Evolutionary conservation across 1,140 invertebrate genomes (phyloP).

Genomic region (Drosophila bipectinata): DNA sequence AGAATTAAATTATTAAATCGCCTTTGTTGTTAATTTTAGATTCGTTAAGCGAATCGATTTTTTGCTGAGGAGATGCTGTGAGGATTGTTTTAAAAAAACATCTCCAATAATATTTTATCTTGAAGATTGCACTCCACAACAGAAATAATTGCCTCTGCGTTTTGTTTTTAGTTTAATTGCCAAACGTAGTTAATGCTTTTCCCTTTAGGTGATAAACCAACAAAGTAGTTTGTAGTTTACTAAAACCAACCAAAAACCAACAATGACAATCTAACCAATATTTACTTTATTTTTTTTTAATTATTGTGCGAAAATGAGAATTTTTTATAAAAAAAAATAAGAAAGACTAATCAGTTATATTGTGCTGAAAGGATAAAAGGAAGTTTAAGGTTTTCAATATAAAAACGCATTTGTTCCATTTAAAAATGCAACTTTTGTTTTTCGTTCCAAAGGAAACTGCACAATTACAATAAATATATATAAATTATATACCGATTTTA

Average conservation of each 20-base stretch:
- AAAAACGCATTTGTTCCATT: conserved; percentile 77
- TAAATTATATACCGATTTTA: conserved; percentile 6
- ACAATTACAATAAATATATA: conserved; percentile 24
- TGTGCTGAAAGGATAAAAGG: conserved; percentile 2
- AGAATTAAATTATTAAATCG: background rate
- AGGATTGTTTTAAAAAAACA: no score
- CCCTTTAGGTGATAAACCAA: conserved; percentile 18
- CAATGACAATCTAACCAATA: background rate
- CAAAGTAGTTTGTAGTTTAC: conserved; percentile 42
- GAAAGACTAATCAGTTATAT: conserved; percentile 1
- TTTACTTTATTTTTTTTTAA: conserved; percentile 1
- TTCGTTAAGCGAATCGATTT: conserved; percentile 35
- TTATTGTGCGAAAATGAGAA: conserved; percentile 6
- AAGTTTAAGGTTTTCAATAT: conserved; percentile 56
- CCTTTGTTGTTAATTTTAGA: background rate
- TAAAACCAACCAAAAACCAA: conserved; percentile 32
- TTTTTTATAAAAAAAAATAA: conserved; percentile 9
- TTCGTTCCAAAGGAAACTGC: conserved; percentile 42
- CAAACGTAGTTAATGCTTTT: conserved; percentile 55
- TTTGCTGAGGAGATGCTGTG: conserved; percentile 13
- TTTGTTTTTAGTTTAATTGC: conserved; percentile 40
- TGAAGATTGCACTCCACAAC: conserved; percentile 6
- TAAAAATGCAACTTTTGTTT: conserved; percentile 70
- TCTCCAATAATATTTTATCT: background rate
- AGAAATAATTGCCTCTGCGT: conserved; percentile 7